A percentile compares a stretch with the other conserved stretches of the same genome.
Conservation (phyloP, 2,797 vertebrate genomes). For the Epinephelus coioides region DNA sequence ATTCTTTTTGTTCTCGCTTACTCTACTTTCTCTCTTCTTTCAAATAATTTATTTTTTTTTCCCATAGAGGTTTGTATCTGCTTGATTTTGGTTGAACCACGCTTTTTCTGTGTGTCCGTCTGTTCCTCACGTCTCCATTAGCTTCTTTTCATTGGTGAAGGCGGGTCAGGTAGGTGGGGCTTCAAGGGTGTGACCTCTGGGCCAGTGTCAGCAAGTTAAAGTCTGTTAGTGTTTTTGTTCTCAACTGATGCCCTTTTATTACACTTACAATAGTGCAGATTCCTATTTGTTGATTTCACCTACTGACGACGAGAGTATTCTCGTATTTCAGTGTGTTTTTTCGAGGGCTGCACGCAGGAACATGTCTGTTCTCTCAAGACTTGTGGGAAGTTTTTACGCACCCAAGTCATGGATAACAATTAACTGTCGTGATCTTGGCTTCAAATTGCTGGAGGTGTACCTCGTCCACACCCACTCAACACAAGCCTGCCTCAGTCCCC, state of each 20-base stretch:
- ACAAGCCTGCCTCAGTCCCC: conserved; percentile 57
- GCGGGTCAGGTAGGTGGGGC: conserved; percentile 34
- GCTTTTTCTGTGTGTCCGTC: conserved; percentile 47
- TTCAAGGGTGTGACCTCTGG: conserved; percentile 33
- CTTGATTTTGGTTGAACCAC: conserved; percentile 78
- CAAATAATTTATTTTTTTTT: conserved; percentile 79
- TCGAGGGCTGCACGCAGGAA: background rate
- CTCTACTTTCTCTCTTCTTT: conserved; percentile 39
- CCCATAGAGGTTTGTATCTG: conserved; percentile 79
- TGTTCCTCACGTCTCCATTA: conserved; percentile 19
- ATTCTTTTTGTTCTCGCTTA: conserved; percentile 76
- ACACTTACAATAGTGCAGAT: conserved; percentile 7
- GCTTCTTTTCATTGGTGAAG: conserved; percentile 61
- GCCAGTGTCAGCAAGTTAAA: conserved; percentile 27
- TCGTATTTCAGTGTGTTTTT: conserved; percentile 9
- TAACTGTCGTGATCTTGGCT: conserved; percentile 11
- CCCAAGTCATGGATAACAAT: background rate
- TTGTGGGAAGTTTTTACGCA: background rate
- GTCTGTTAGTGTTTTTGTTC: background rate
- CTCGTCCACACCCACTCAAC: conserved; percentile 47
- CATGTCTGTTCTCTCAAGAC: background rate
- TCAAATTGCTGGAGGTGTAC: conserved; percentile 31
- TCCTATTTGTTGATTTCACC: conserved; percentile 18
- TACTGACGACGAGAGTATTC: conserved; percentile 5
- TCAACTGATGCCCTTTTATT: background rate